Evolutionary conservation across 92 coral and sea anemone genomes (phyloP), one percentile per base, ranked within the genome.

Genomic region (Phenganax subtilis): DNA sequence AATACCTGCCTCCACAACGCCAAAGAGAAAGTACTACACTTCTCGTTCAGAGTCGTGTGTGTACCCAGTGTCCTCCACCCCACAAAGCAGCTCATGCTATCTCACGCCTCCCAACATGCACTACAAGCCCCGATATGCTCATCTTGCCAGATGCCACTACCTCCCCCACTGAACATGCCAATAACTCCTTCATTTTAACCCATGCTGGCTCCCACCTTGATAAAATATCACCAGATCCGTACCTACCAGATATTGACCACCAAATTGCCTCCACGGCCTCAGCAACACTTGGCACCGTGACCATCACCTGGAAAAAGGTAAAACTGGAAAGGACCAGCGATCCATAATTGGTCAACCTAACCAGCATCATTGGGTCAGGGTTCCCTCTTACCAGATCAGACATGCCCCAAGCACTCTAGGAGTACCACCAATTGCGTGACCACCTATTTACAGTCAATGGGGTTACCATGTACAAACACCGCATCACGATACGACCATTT

Each of bases 1-100:
- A 80, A 85, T 58, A 59, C 72, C 20, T 12, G 81, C 10, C 85
- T 85, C 30, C 47, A 5, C 5, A 37, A 37, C 47, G 3, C 5
- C 47, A 37, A 37, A 37, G 47, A 37, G 47, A 37, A 37, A 37
- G 5, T 5, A 37, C 47, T 37, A 5, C 47, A 37, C 47, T 37
- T 1, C 47, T 5, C 3, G 47, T 37, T 37, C 47, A 37, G 47
- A 37, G 5, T 37, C 47, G 47, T 37, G 2, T 5, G 5, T 37
- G 47, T 37, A 37, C 47, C 47, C 47, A 5, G 47, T 37, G 47
- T 37, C 47, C 3, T 2, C 47, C 47, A 37, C 47, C 3, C 47
- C 47, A 37, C 47, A 37, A 37, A 37, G 47, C 47, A 37, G 47
- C 2, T 5, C 3, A 37, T 37, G 47, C 47, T 5, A 37, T 37